Evolutionary conservation across 2,888 invertebrate species (phyloP).

Genomic region (Drymonia ruficornis): DNA sequence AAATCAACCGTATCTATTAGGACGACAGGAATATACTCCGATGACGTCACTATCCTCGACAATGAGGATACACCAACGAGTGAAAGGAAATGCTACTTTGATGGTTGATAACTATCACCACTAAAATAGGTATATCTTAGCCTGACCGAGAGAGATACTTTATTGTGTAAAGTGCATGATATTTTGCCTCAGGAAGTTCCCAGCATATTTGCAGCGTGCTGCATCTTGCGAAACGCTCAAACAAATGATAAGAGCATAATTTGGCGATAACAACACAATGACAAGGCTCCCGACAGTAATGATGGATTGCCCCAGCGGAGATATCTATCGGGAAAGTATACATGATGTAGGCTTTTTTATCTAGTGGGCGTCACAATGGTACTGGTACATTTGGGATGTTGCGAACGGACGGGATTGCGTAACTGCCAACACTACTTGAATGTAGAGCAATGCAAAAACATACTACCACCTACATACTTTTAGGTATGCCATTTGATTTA

Average conservation of each 20-base stretch:
- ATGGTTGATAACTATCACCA: too few relatives aligned
- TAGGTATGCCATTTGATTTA: too few relatives aligned
- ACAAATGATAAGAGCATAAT: slow-evolving; percentile 21
- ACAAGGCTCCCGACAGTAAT: slow-evolving; percentile 28
- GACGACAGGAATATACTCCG: too few relatives aligned
- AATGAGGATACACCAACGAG: too few relatives aligned
- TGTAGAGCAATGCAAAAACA: background rate
- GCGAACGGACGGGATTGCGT: slow-evolving; percentile 15
- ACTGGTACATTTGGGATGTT: slow-evolving; percentile 23
- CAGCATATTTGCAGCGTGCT: slow-evolving; percentile 19
- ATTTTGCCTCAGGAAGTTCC: slow-evolving; percentile 37
- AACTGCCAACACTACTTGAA: background rate
- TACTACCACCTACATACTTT: background rate
- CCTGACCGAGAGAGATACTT: too few relatives aligned
- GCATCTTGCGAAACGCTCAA: slow-evolving; percentile 29
- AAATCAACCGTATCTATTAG: too few relatives aligned
- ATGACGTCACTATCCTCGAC: too few relatives aligned
- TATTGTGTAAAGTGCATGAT: slow-evolving; percentile 7
- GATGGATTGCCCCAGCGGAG: slow-evolving; percentile 35
- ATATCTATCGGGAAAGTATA: slow-evolving; percentile 35
- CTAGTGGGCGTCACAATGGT: slow-evolving; percentile 37
- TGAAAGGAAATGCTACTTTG: too few relatives aligned
- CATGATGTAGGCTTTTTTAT: slow-evolving; percentile 18
- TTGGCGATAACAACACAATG: slow-evolving; percentile 29
- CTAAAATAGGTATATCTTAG: too few relatives aligned